phyloP scores from a whole-genome alignment of 2,113 vertebrate species.

The Dascyllus trimaculatus region DNA sequence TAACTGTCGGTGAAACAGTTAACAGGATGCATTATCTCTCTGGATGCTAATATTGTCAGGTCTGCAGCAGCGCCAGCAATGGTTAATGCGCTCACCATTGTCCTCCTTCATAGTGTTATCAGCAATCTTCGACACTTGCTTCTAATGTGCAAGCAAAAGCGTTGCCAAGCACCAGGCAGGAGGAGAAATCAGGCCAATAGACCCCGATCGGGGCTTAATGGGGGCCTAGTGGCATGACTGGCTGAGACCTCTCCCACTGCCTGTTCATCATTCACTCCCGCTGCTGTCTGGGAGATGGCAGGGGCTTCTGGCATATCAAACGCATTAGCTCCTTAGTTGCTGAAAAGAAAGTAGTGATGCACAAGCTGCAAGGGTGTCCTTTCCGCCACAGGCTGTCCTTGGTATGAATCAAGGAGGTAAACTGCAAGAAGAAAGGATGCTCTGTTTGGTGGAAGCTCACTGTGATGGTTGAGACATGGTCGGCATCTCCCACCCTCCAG shows the following conservation, averaged over 20 bases:
- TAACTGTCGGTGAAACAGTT: slow-evolving; percentile 12
- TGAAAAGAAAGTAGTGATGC: slow-evolving; percentile 48
- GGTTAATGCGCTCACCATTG: slow-evolving; percentile 56
- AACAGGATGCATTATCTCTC: slow-evolving; percentile 32
- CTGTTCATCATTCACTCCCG: slow-evolving; percentile 69
- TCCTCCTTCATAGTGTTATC: slow-evolving; percentile 58
- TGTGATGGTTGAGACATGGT: slow-evolving; percentile 40
- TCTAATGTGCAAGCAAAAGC: slow-evolving; percentile 67
- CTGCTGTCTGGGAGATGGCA: slow-evolving; percentile 56
- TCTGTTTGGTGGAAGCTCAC: not conserved
- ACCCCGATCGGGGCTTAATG: slow-evolving; percentile 69
- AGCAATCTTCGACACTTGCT: slow-evolving; percentile 57
- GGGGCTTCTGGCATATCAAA: slow-evolving; percentile 68
- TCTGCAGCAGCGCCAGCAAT: slow-evolving; percentile 19
- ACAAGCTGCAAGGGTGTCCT: slow-evolving; percentile 58
- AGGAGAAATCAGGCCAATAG: slow-evolving; percentile 69
- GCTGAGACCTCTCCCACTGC: slow-evolving; percentile 55
- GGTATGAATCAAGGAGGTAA: slow-evolving; percentile 51
- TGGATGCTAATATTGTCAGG: slow-evolving; percentile 45
- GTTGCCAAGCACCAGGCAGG: slow-evolving; percentile 70
- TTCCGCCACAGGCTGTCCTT: slow-evolving; percentile 41
- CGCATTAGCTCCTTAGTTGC: slow-evolving; percentile 73
- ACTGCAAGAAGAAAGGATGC: slow-evolving; percentile 16
- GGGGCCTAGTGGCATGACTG: slow-evolving; percentile 52
- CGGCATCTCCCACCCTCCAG: slow-evolving; percentile 21